These are phyloP conservation scores for Etia nguti DNA, from an alignment of 2,113 vertebrate species.

Conservation along the genomic window DNA sequence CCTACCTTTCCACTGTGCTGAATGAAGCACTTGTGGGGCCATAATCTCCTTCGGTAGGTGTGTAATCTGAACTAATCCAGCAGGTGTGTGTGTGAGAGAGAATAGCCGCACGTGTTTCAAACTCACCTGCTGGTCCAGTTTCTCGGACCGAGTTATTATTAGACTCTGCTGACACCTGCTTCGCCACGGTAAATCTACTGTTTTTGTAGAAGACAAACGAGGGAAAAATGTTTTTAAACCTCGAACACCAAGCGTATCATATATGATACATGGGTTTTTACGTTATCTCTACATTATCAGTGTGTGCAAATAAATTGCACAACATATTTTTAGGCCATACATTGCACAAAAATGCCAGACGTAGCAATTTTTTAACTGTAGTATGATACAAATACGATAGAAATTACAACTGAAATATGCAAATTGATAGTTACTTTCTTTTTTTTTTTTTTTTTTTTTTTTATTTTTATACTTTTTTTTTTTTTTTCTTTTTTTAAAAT, in stretches of 20 bases:
- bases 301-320: background rate
- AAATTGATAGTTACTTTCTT: background rate
- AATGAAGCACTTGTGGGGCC: background rate
- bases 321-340: background rate
- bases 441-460: too few relatives aligned
- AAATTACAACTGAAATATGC: background rate
- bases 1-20: background rate
- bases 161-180: constrained; percentile 39
- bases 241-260: background rate
- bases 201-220: constrained; percentile 34
- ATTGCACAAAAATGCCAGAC: background rate
- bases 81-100: background rate
- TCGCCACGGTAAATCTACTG: constrained; percentile 18
- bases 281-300: background rate
- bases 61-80: constrained; percentile 6
- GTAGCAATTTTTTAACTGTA: background rate
- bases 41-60: constrained; percentile 2
- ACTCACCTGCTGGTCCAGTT: constrained; percentile 50
- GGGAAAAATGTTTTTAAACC: background rate
- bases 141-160: constrained; percentile 64
- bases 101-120: constrained; percentile 2
- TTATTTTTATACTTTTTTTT: too few relatives aligned
- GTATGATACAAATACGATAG: background rate
- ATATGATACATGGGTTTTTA: background rate
- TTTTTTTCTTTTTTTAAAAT: too few relatives aligned